A percentile compares a stretch with the other conserved stretches of the same genome.
phyloP scores from a whole-genome alignment of 2,888 invertebrate genomes.

The Rhamnusium bicolor region DNA sequence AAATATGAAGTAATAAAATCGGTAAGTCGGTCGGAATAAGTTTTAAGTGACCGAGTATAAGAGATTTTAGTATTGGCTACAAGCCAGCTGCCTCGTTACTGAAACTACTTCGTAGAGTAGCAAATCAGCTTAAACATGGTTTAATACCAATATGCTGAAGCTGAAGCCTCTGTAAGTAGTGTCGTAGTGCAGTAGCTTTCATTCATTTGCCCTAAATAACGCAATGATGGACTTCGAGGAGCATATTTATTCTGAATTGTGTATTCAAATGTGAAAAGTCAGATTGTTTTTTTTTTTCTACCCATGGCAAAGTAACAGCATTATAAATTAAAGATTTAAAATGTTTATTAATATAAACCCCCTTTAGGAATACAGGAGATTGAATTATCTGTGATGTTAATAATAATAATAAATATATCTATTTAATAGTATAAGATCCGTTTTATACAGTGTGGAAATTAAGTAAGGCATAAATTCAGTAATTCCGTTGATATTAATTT shows the following conservation, averaged over 20 bases:
- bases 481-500: too few relatives aligned
- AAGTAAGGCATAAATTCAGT: too few relatives aligned
- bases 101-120: constrained; percentile 8
- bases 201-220: neutral
- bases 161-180: neutral
- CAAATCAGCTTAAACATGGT: neutral
- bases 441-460: too few relatives aligned
- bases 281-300: neutral
- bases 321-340: too few relatives aligned
- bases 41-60: neutral
- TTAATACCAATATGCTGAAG: constrained; percentile 2
- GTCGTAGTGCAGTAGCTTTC: neutral
- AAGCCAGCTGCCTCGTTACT: constrained; percentile 6
- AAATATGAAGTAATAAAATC: constrained; percentile 19
- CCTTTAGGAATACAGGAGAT: too few relatives aligned
- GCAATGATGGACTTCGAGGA: neutral
- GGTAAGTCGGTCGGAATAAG: constrained; percentile 16
- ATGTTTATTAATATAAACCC: too few relatives aligned
- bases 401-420: too few relatives aligned
- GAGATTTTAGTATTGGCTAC: constrained; percentile 4
- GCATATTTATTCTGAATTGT: neutral
- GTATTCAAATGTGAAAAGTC: neutral
- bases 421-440: too few relatives aligned
- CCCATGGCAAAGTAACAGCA: too few relatives aligned
- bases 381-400: too few relatives aligned